Evolutionary conservation across 2,888 invertebrate genomes (phyloP).

Genomic region (Ormyrus labotus): DNA sequence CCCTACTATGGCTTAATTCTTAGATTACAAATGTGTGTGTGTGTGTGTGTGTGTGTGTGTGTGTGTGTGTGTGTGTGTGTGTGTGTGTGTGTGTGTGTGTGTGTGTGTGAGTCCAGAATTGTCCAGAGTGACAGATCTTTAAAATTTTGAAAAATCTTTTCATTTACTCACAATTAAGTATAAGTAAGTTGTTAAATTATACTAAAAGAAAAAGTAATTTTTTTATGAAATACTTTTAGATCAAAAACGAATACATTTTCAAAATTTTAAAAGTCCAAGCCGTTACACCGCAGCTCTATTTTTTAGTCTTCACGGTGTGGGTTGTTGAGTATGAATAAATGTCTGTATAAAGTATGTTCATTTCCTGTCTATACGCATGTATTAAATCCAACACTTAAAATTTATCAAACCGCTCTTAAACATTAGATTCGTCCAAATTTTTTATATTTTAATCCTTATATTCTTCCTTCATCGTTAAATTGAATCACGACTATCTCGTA

Average conservation of each 20-base stretch:
- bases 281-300: constrained; percentile 8
- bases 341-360: neutral
- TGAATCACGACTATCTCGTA: constrained; percentile 50
- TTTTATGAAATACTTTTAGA: neutral
- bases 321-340: neutral
- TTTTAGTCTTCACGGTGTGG: constrained; percentile 6
- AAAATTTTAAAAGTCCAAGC: constrained; percentile 31
- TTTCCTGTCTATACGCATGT: constrained; percentile 18
- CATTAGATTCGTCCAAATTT: constrained; percentile 48
- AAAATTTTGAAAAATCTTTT: constrained; percentile 30
- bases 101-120: constrained; percentile 47
- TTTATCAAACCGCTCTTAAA: constrained; percentile 54
- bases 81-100: constrained; percentile 60
- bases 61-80: constrained; percentile 60
- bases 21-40: constrained; percentile 60
- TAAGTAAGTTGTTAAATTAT: too few relatives aligned
- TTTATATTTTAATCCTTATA: constrained; percentile 10
- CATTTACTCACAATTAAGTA: neutral
- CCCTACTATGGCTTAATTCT: constrained; percentile 63
- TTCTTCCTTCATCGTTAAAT: constrained; percentile 15
- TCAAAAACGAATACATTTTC: constrained; percentile 11
- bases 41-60: constrained; percentile 60
- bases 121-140: constrained; percentile 51
- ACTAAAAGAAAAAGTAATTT: neutral
- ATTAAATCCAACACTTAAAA: constrained; percentile 61